phyloP scores from a whole-genome alignment of 2,888 invertebrate species.

The Portevinia maculata region DNA sequence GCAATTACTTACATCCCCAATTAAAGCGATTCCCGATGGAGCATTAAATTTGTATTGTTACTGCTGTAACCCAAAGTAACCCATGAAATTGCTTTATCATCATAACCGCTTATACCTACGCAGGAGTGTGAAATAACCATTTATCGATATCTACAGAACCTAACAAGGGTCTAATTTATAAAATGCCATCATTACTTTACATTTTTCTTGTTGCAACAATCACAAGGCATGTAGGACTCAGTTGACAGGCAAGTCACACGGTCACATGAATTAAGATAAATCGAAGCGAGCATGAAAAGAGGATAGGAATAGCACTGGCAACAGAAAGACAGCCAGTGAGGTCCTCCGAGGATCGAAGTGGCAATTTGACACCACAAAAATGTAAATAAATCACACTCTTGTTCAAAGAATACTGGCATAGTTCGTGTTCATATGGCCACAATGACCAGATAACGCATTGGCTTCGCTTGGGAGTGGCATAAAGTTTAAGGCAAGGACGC shows the following conservation, averaged over 20 bases:
- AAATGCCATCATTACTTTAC: conserved; percentile 27
- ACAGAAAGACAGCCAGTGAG: conserved; percentile 7
- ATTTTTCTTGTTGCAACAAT: conserved; percentile 23
- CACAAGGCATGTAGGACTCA: conserved; percentile 55
- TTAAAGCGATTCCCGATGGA: conserved; percentile 35
- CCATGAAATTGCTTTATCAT: conserved; percentile 35
- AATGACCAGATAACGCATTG: conserved; percentile 53
- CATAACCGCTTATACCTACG: neutral
- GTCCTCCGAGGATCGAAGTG: conserved; percentile 63
- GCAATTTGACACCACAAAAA: conserved; percentile 72
- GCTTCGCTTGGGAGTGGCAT: conserved; percentile 38
- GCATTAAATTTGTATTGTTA: conserved; percentile 35
- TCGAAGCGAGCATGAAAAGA: conserved; percentile 56
- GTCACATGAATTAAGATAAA: conserved; percentile 72
- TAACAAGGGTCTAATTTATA: conserved; percentile 65
- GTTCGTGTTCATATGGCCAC: conserved; percentile 44
- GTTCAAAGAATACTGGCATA: conserved; percentile 37
- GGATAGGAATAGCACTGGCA: conserved; percentile 4
- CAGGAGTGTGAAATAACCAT: conserved; percentile 6
- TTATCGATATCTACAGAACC: conserved; percentile 9
- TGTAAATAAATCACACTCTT: conserved; percentile 68
- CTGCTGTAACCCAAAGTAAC: conserved; percentile 2
- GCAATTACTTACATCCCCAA: conserved; percentile 64
- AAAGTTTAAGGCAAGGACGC: conserved; percentile 28
- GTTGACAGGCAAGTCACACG: conserved; percentile 64